phyloP scores from a whole-genome alignment of 1,140 invertebrate genomes.

The Drosophila pallidifrons region DNA sequence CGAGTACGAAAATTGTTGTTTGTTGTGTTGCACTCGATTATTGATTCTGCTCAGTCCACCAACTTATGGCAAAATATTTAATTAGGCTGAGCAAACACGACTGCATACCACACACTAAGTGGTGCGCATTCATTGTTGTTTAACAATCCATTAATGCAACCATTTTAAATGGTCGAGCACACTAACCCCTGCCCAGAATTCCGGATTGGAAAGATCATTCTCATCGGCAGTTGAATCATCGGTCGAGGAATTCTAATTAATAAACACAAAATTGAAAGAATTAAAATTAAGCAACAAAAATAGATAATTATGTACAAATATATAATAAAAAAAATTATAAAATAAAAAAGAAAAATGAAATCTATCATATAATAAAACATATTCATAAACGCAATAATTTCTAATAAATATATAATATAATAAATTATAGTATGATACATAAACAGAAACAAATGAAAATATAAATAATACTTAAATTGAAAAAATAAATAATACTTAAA shows the following conservation, averaged over 20 bases:
- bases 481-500: not conserved
- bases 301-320: not conserved
- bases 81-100: constrained; percentile 12
- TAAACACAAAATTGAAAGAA: constrained; percentile 20
- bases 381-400: not conserved
- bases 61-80: constrained; percentile 24
- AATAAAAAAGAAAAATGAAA: not conserved
- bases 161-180: not conserved
- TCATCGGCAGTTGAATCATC: constrained; percentile 33
- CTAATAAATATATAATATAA: not conserved
- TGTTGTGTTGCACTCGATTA: constrained; percentile 12
- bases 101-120: not conserved
- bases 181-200: constrained; percentile 33
- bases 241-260: constrained; percentile 11
- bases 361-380: constrained; percentile 11
- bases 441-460: too few relatives aligned
- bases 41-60: not conserved
- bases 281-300: constrained; percentile 9
- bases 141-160: not conserved
- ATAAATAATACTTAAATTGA: not conserved
- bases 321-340: constrained; percentile 12
- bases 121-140: not conserved
- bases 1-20: constrained; percentile 27
- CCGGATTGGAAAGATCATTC: constrained; percentile 32
- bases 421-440: not conserved